Percentiles rank a stretch among this genome's conserved stretches.
Evolutionary conservation across 2,113 vertebrate species (phyloP).

Genomic region (Cyprinodon tularosa): DNA sequence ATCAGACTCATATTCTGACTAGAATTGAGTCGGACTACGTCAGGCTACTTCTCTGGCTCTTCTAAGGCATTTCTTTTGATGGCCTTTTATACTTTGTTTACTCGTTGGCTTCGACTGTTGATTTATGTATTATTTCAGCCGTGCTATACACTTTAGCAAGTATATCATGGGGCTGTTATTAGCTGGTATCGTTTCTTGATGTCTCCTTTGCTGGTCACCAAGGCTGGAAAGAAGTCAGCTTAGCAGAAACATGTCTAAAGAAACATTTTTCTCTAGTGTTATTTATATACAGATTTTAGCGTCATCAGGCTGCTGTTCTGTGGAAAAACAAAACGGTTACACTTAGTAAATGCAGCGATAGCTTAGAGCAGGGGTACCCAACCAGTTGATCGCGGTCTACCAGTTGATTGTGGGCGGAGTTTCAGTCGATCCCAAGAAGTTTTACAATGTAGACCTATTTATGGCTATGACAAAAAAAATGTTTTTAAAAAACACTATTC

Average conservation of each 20-base stretch:
- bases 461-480: too few species aligned
- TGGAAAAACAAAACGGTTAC: too few species aligned
- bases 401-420: too few species aligned
- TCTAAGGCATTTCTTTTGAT: constrained; percentile 56
- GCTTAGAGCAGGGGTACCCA: too few species aligned
- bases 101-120: constrained; percentile 51
- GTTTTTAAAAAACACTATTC: too few species aligned
- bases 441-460: too few species aligned
- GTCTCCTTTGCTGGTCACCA: constrained; percentile 19
- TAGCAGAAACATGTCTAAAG: not conserved
- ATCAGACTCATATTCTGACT: too few species aligned
- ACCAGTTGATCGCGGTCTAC: too few species aligned
- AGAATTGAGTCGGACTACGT: too few species aligned
- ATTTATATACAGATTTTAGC: not conserved
- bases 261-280: not conserved
- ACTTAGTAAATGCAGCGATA: too few species aligned
- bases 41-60: constrained; percentile 20
- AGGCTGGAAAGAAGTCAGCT: constrained; percentile 20
- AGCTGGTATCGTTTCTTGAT: constrained; percentile 8
- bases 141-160: constrained; percentile 21
- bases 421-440: too few species aligned
- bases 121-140: constrained; percentile 39
- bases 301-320: too few species aligned
- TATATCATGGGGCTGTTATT: constrained; percentile 25
- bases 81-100: constrained; percentile 58